A percentile compares a stretch with the other conserved stretches of the same genome.
These are phyloP conservation scores for Drosophila tanythrix DNA, from an alignment of 2,888 invertebrate genomes.

Conservation along the genomic window DNA sequence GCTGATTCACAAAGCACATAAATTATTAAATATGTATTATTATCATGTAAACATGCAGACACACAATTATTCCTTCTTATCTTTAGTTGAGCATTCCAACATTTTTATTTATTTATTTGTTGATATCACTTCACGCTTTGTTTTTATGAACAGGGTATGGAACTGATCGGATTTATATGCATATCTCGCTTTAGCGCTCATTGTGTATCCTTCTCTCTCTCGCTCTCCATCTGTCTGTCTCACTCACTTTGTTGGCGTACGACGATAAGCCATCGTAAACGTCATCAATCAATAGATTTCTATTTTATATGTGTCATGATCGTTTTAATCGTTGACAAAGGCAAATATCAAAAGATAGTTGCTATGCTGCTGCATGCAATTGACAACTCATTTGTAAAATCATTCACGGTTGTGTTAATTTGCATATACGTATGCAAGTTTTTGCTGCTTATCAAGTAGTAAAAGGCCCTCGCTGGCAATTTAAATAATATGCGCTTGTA, in stretches of 20 bases:
- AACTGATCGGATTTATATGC: background rate
- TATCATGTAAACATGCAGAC: background rate
- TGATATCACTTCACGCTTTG: too few species aligned
- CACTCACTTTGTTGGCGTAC: background rate
- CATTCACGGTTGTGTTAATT: background rate
- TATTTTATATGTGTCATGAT: conserved; percentile 70
- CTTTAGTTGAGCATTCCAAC: background rate
- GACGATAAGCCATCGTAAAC: conserved; percentile 53
- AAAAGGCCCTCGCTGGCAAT: conserved; percentile 28
- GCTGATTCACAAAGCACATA: background rate
- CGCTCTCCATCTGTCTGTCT: background rate
- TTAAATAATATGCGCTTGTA: conserved; percentile 29
- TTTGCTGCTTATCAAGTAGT: conserved; percentile 36
- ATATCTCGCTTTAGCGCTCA: background rate
- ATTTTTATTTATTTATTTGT: background rate
- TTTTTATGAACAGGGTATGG: conserved; percentile 24
- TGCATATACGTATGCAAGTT: background rate
- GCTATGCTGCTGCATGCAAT: background rate
- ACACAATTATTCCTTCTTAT: background rate
- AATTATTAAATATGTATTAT: background rate
- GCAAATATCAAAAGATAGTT: conserved; percentile 9
- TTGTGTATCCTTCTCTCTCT: background rate
- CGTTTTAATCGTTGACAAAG: conserved; percentile 57
- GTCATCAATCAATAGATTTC: conserved; percentile 54
- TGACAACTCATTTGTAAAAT: background rate